Base-by-base conservation (phyloP, 2,797 vertebrate genomes). In the Perodicticus potto region DNA sequence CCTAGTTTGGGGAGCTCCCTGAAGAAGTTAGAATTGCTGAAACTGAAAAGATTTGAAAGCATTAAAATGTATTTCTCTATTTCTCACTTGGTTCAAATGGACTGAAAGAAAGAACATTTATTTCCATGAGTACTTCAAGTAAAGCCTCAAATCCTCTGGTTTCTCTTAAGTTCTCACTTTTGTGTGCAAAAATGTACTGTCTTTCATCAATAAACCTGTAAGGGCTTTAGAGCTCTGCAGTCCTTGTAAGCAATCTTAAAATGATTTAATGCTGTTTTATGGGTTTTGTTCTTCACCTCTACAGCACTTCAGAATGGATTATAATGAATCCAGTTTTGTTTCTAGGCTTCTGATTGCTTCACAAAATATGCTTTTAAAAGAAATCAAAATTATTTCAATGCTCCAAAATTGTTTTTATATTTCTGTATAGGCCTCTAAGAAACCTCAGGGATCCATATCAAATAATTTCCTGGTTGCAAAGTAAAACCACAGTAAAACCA, bases 181-280 rank as follows among this genome's bases (percentile, higher is more conserved):
- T 70, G 83, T 94, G 77, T 93, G 81, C 95, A 69, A 96, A 97
- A 96, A 45, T 0, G 1, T 80, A 87, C 81, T 72, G 82, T 83
- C 81, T 96, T 96, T 93, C 94, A 87, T 96, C 97, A 89, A 86
- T 95, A 97, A 97, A 97, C 89, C 69, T 12, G 0, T 73, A 94
- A 97, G 94, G 73, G 81, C 65, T 94, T 96, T 91, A 91, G 80
- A 96, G 89, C 74, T 87, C 86, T 87, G 69, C 65, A 83, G 63
- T 94, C 76, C 96, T 97, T 96, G 86, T 94, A 96, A 94, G 89
- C 93, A 97, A 96, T 96, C 97, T 89, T 69, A 86, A 83, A 90
- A 94, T 94, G 94, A 96, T 94, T 97, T 96, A 96, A 96, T 86
- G 77, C 82, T 95, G 97, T 96, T 97, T 97, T 93, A 91, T 96